Conservation (phyloP, 2,888 invertebrate genomes). For the Drosophila fungiperda region DNA sequence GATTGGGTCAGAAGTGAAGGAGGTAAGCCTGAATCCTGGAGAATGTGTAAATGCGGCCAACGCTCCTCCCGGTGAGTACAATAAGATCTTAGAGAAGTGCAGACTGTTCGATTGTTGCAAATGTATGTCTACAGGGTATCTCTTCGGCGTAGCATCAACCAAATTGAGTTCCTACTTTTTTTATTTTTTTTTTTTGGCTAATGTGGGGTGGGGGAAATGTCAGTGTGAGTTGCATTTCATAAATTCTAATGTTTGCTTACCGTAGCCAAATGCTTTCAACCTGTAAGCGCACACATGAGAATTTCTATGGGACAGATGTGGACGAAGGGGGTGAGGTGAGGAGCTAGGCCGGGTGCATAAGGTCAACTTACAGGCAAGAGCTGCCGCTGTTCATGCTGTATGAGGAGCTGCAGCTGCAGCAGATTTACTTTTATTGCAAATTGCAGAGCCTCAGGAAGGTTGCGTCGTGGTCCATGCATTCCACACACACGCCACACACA, state of each 20-base stretch:
- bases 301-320: neutral
- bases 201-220: slow-evolving; percentile 17
- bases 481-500: slow-evolving; percentile 8
- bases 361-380: slow-evolving; percentile 13
- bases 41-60: neutral
- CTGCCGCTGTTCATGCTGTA: neutral
- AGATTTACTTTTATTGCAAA: slow-evolving; percentile 78
- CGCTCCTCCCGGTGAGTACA: neutral
- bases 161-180: neutral
- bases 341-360: neutral
- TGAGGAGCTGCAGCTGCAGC: slow-evolving; percentile 46
- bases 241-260: slow-evolving; percentile 81
- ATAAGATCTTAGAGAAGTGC: neutral
- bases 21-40: neutral
- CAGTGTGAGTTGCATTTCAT: slow-evolving; percentile 68
- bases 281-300: slow-evolving; percentile 45
- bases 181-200: slow-evolving; percentile 8
- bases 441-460: slow-evolving; percentile 58
- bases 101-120: neutral
- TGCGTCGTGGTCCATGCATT: slow-evolving; percentile 42
- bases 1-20: neutral
- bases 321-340: neutral
- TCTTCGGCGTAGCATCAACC: neutral
- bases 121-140: slow-evolving; percentile 14
- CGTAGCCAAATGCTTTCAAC: slow-evolving; percentile 74